phyloP scores from a whole-genome alignment of 2,113 vertebrate genomes.

The Caretta caretta region DNA sequence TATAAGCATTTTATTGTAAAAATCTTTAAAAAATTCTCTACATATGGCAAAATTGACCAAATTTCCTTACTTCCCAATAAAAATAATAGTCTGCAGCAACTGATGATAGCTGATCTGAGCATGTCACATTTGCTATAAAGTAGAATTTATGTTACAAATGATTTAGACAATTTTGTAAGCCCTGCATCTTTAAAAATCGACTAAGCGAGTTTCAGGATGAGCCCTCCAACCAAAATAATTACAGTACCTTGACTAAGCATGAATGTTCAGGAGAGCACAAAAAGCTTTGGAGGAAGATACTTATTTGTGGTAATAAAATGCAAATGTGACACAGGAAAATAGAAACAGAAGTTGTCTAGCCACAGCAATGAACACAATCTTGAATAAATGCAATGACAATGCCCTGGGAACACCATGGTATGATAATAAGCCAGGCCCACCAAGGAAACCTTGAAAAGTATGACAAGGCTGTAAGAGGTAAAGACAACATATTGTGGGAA shows the following conservation, averaged over 20 bases:
- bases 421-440: not conserved
- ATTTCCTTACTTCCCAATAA: not conserved
- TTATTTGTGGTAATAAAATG: not conserved
- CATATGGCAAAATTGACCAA: not conserved
- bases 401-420: not conserved
- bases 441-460: not conserved
- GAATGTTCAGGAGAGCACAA: not conserved
- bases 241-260: not conserved
- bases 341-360: not conserved
- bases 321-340: not conserved
- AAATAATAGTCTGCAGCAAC: constrained; percentile 13
- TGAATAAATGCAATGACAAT: not conserved
- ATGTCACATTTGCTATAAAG: constrained; percentile 14
- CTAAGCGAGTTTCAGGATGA: constrained; percentile 36
- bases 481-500: not conserved
- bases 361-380: not conserved
- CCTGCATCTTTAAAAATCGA: not conserved
- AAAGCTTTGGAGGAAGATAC: not conserved
- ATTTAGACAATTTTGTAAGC: not conserved
- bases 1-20: not conserved
- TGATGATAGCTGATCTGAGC: constrained; percentile 16
- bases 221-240: not conserved
- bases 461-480: not conserved
- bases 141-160: not conserved
- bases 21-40: not conserved